A percentile compares a stretch with the other conserved stretches of the same genome.
These are phyloP conservation scores for Rattus norvegicus DNA, from an alignment of 2,113 vertebrate genomes.

Conservation along the genomic window DNA sequence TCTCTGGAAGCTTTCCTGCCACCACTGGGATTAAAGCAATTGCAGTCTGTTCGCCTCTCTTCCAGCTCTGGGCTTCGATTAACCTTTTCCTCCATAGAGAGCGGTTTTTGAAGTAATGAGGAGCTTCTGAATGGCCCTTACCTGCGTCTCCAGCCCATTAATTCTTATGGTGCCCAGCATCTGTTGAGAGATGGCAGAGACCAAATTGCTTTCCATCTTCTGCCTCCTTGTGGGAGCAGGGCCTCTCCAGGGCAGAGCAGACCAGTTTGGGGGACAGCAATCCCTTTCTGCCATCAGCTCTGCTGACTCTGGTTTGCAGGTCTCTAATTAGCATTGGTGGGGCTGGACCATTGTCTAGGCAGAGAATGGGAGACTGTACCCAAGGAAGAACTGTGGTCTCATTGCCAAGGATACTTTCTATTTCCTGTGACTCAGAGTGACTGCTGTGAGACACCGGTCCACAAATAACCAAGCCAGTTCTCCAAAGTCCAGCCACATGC, in stretches of 20 bases:
- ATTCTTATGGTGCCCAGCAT: constrained; percentile 52
- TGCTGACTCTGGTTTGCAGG: constrained; percentile 29
- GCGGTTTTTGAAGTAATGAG: constrained; percentile 21
- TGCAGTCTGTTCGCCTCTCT: not conserved
- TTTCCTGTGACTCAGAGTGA: not conserved
- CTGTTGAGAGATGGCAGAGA: not conserved
- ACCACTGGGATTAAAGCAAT: not conserved
- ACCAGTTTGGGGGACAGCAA: constrained; percentile 5
- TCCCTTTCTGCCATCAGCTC: not conserved
- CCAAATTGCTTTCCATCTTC: constrained; percentile 27
- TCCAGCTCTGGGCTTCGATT: constrained; percentile 60
- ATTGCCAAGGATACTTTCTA: not conserved
- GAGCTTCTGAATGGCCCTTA: constrained; percentile 56
- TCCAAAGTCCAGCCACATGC: not conserved
- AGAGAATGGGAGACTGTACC: not conserved
- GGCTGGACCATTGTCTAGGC: not conserved
- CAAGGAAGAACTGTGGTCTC: not conserved
- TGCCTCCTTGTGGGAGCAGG: not conserved
- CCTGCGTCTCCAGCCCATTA: constrained; percentile 71
- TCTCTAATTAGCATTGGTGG: not conserved
- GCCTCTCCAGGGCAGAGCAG: not conserved
- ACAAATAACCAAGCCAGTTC: constrained; percentile 37
- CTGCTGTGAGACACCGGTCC: not conserved
- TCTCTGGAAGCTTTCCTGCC: not conserved
- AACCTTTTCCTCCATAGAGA: constrained; percentile 70